phyloP scores from a whole-genome alignment of 1,140 invertebrate species.

The Drosophila sechellia region DNA sequence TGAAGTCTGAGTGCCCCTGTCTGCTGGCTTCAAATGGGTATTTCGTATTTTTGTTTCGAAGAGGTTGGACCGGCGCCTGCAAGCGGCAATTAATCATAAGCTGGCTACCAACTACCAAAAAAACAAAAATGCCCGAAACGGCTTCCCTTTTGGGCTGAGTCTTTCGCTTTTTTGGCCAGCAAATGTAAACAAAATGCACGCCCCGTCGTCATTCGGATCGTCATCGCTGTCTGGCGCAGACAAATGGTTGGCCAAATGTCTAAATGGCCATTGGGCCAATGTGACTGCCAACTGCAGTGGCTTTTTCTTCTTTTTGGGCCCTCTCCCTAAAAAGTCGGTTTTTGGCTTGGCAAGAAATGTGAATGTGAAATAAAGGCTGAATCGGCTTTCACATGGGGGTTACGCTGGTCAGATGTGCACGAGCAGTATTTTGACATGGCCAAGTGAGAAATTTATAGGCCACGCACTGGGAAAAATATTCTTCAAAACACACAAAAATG shows the following conservation, averaged over 20 bases:
- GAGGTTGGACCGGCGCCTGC: constrained; percentile 59
- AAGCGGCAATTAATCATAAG: constrained; percentile 78
- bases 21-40: constrained; percentile 37
- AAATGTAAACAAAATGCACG: constrained; percentile 79
- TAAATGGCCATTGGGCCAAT: constrained; percentile 71
- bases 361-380: constrained; percentile 39
- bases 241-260: constrained; percentile 76
- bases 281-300: constrained; percentile 70
- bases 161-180: constrained; percentile 27
- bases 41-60: constrained; percentile 5
- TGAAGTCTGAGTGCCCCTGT: constrained; percentile 22
- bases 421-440: constrained; percentile 51
- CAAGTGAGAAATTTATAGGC: constrained; percentile 60
- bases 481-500: background rate
- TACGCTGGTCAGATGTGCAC: constrained; percentile 29
- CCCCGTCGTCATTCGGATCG: constrained; percentile 59
- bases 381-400: constrained; percentile 11
- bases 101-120: constrained; percentile 45
- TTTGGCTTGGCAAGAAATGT: constrained; percentile 62
- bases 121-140: constrained; percentile 7
- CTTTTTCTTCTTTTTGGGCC: background rate
- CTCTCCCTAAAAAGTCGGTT: background rate
- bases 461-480: constrained; percentile 7
- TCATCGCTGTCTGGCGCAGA: constrained; percentile 70
- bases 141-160: constrained; percentile 34